Conservation (phyloP, 1,140 invertebrate species). For the Asobara japonica region DNA sequence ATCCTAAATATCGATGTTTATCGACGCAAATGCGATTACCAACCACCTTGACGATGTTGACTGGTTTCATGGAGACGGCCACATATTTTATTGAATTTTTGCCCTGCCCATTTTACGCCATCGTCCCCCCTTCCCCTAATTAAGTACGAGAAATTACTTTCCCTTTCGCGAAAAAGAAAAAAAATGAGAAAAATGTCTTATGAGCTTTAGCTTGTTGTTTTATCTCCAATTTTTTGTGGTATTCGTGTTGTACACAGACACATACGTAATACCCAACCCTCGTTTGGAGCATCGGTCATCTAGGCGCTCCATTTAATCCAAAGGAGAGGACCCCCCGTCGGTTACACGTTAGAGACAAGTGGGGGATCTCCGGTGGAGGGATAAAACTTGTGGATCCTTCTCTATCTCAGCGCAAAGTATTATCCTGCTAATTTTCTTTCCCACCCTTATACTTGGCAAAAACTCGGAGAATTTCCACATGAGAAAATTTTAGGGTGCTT, state of each 20-base stretch:
- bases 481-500: not conserved
- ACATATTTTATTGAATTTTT: no score
- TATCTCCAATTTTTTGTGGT: constrained; percentile 65
- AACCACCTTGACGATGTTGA: no score
- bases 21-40: no score
- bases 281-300: constrained; percentile 62
- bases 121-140: no score
- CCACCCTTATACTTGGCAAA: not conserved
- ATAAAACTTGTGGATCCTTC: constrained; percentile 44
- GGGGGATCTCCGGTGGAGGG: constrained; percentile 55
- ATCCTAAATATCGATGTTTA: no score
- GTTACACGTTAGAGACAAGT: constrained; percentile 47
- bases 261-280: constrained; percentile 18
- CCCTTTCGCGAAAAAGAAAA: not conserved
- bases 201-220: constrained; percentile 39
- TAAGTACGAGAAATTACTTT: not conserved
- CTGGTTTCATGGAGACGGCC: no score
- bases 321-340: constrained; percentile 57
- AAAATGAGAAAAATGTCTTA: not conserved
- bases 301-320: constrained; percentile 66
- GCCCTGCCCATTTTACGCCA: no score
- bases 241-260: constrained; percentile 43
- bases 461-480: not conserved
- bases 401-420: not conserved
- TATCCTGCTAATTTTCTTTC: constrained; percentile 9